Evolutionary conservation across 2,797 vertebrate species (phyloP).

Genomic region (Trachops cirrhosus): DNA sequence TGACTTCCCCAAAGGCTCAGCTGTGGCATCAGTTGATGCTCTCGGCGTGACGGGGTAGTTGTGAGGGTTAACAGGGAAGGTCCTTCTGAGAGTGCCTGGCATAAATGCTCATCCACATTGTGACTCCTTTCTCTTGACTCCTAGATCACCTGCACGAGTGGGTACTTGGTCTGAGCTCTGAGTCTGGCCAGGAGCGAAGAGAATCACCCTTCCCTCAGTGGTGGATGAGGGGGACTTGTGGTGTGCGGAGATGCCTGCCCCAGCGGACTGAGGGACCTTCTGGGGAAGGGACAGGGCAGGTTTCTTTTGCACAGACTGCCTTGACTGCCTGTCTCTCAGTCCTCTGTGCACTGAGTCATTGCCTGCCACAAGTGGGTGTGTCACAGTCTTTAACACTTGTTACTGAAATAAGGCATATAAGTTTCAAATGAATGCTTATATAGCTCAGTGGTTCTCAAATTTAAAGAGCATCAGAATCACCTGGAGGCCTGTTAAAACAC

Average conservation of each 20-base stretch:
- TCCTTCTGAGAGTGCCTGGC: neutral
- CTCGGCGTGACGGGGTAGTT: neutral
- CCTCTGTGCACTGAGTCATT: neutral
- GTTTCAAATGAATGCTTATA: neutral
- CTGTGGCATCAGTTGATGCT: neutral
- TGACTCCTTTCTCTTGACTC: neutral
- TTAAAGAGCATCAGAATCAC: neutral
- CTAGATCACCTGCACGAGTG: neutral
- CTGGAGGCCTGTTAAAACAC: neutral
- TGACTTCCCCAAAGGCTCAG: neutral
- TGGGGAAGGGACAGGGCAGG: neutral
- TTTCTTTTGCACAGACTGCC: neutral
- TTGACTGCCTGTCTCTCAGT: neutral
- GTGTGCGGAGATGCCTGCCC: neutral
- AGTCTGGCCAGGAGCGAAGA: neutral
- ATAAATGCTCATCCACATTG: neutral
- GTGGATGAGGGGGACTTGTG: neutral
- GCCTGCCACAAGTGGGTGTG: neutral
- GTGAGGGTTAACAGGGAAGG: neutral
- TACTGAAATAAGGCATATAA: neutral
- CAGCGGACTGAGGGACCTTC: neutral
- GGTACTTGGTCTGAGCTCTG: neutral
- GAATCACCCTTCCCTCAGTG: fast-evolving
- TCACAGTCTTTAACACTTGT: neutral
- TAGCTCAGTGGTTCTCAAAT: neutral